Conservation (phyloP, 1,140 invertebrate genomes). For the Ladona fulva region DNA sequence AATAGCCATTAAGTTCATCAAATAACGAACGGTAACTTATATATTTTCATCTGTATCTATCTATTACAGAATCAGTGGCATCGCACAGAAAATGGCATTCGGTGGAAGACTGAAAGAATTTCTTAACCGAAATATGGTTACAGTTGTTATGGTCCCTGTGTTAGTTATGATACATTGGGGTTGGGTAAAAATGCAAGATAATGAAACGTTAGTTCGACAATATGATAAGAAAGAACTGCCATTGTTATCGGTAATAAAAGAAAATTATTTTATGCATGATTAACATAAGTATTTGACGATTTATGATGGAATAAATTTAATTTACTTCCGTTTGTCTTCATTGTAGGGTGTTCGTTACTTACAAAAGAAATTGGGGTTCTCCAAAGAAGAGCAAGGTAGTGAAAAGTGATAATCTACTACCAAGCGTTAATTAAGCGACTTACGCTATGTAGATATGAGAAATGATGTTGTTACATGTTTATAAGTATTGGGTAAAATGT, state of each 20-base stretch:
- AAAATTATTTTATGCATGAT: no score
- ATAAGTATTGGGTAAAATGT: no score
- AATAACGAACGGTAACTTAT: no score
- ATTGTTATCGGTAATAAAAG: slow-evolving; percentile 29
- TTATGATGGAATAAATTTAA: neutral
- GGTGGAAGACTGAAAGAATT: slow-evolving; percentile 3
- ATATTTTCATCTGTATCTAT: no score
- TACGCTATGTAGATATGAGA: no score
- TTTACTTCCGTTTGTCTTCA: neutral
- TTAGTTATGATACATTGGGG: slow-evolving; percentile 41
- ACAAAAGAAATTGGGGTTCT: neutral
- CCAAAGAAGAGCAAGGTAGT: neutral
- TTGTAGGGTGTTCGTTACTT: neutral
- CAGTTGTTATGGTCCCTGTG: slow-evolving; percentile 38
- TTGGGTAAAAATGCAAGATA: slow-evolving; percentile 41
- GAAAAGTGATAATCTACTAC: neutral
- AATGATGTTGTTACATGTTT: no score
- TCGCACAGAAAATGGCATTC: neutral
- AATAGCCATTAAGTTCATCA: no score
- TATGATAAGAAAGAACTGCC: slow-evolving; percentile 38
- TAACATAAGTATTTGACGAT: no score
- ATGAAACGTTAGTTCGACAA: slow-evolving; percentile 36
- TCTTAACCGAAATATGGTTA: slow-evolving; percentile 33
- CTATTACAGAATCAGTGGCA: no score
- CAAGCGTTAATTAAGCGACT: neutral